Evolutionary conservation across 2,113 vertebrate genomes (phyloP).

Genomic region (Arvicanthis niloticus): DNA sequence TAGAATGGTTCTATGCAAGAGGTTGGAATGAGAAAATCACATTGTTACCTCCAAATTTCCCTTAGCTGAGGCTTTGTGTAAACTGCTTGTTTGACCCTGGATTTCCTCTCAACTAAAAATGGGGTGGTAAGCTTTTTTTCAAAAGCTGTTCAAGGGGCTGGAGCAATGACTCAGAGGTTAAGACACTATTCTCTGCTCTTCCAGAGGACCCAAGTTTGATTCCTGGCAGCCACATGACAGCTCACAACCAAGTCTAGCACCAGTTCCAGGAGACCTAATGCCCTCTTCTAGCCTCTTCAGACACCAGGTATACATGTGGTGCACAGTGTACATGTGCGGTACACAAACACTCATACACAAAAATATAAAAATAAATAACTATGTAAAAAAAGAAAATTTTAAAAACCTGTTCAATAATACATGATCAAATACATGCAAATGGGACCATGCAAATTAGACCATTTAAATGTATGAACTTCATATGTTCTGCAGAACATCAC

Average conservation of each 20-base stretch:
- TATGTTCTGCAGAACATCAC: background rate
- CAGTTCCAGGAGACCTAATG: too few species aligned
- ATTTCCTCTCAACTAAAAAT: background rate
- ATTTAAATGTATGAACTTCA: background rate
- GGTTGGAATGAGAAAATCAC: background rate
- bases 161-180: too few species aligned
- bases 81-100: background rate
- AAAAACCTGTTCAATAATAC: background rate
- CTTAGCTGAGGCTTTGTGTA: background rate
- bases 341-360: too few species aligned
- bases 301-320: too few species aligned
- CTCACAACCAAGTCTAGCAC: too few species aligned
- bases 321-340: too few species aligned
- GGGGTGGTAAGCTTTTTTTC: background rate
- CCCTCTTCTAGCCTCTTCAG: too few species aligned
- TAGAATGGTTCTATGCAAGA: background rate
- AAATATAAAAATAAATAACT: too few species aligned
- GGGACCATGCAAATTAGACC: background rate
- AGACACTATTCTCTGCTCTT: too few species aligned
- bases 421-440: slow-evolving; percentile 10
- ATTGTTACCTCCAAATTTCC: background rate
- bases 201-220: too few species aligned
- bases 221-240: too few species aligned
- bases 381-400: background rate
- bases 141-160: background rate